Conservation (phyloP, 2,888 invertebrate species). For the Cheilosia vulpina region DNA sequence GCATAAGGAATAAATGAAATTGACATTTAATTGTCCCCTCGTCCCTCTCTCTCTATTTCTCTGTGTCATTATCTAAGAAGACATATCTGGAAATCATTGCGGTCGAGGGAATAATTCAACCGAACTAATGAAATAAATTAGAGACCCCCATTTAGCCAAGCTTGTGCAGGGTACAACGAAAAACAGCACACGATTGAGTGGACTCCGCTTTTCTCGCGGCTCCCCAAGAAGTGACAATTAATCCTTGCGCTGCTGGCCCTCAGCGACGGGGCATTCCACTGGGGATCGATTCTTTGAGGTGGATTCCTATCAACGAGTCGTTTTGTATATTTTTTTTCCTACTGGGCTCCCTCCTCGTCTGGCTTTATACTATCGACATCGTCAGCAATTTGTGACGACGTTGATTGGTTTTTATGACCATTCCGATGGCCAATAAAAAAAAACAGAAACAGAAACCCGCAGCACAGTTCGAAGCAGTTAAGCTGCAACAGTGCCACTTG, state of each 20-base stretch:
- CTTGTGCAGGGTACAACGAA: slow-evolving; percentile 6
- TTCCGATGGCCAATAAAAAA: slow-evolving; percentile 66
- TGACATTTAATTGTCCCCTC: slow-evolving; percentile 57
- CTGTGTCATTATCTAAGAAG: slow-evolving; percentile 46
- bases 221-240: slow-evolving; percentile 70
- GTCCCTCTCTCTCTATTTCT: neutral
- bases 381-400: slow-evolving; percentile 75
- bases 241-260: slow-evolving; percentile 67
- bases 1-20: slow-evolving; percentile 33
- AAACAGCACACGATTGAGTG: slow-evolving; percentile 23
- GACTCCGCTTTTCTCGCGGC: slow-evolving; percentile 41
- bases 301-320: slow-evolving; percentile 45
- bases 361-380: slow-evolving; percentile 58
- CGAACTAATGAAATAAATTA: slow-evolving; percentile 71
- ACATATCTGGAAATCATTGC: slow-evolving; percentile 62
- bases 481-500: slow-evolving; percentile 37
- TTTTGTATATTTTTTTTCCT: slow-evolving; percentile 12
- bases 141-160: slow-evolving; percentile 29
- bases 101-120: slow-evolving; percentile 65
- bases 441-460: slow-evolving; percentile 19
- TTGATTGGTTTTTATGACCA: slow-evolving; percentile 76
- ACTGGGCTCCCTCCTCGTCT: slow-evolving; percentile 7
- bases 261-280: slow-evolving; percentile 45
- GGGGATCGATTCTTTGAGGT: slow-evolving; percentile 66
- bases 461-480: slow-evolving; percentile 35